Percentiles rank a stretch among this genome's conserved stretches.
These are phyloP conservation scores for Collichthys lucidus DNA, from an alignment of 2,113 vertebrate species.

Conservation along the genomic window DNA sequence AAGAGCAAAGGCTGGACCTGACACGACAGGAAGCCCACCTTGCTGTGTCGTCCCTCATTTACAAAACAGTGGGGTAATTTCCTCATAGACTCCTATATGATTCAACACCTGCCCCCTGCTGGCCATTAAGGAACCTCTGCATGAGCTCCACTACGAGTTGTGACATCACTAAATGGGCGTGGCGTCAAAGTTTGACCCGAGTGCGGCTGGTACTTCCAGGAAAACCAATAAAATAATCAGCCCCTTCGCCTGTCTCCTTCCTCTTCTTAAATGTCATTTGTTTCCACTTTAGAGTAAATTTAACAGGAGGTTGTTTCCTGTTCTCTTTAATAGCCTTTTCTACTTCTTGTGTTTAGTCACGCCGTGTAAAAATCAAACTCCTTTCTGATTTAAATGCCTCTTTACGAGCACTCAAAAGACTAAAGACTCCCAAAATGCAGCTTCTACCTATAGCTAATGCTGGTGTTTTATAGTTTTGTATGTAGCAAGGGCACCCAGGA, in stretches of 20 bases:
- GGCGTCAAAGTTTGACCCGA: not conserved
- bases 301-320: conserved; percentile 1
- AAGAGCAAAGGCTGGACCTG: too few species aligned
- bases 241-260: not conserved
- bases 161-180: not conserved
- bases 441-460: not conserved
- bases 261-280: not conserved
- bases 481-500: conserved; percentile 3
- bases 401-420: conserved; percentile 2
- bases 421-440: not conserved
- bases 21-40: too few species aligned
- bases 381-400: not conserved
- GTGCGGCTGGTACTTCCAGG: not conserved
- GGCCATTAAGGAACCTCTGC: too few species aligned
- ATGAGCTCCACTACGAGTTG: not conserved
- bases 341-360: not conserved
- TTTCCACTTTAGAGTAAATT: not conserved
- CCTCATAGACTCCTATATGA: too few species aligned
- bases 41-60: too few species aligned
- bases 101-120: too few species aligned
- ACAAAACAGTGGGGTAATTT: too few species aligned
- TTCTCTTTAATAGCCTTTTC: not conserved
- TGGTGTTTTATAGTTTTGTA: conserved; percentile 14
- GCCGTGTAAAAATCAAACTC: conserved; percentile 9
- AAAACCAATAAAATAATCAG: conserved; percentile 20